Base-by-base conservation (phyloP, 2,888 invertebrate species). In the Fragum fragum region DNA sequence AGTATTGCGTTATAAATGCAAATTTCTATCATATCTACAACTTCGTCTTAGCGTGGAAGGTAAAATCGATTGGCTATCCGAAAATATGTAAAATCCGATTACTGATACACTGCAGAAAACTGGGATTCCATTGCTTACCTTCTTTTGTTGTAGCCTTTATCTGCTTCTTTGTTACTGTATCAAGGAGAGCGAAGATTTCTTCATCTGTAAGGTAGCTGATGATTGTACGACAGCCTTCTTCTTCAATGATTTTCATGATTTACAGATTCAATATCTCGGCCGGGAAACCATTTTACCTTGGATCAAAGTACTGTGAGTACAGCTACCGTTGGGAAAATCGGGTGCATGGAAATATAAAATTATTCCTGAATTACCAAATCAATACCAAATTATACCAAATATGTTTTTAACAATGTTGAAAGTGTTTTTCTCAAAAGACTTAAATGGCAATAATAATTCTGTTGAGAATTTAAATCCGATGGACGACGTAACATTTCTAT, bases 101-200 rank as follows among this genome's bases (percentile, higher is more conserved):
- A 57, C 14, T 9, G 14, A 26, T 57, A 23, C 14, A 26, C 23
- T 57, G 2, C 21, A 3, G 23, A 6, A 57, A 5, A 21, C 18
- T 23, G 18, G 23, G 42, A 6, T 42, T 21, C 11, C 36, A n/a
- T 1, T 32, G 18, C 63, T n/a, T 32, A 63, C 66, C 66, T 16
- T 42, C 66, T 66, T 66, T 39, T 21, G 21, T 66, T 5, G 28
- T 23, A 18, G 26, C 66, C 5, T 66, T 66, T 18, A 39, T 61
- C 42, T 66, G 39, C n/a, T 66, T 66, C 26, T 42, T 66, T 1
- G 66, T 42, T 14, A 66, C 42, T 66, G 66, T 66, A 26, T 66
- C 42, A 32, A 66, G 66, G 26, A 66, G 66, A 23, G 42, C n/a
- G 14, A 66, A 66, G 11, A 66, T 66, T 42, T 66, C 66, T 36